Evolutionary conservation across 2,113 vertebrate species (phyloP).

Genomic region (Myrmecobius fasciatus): DNA sequence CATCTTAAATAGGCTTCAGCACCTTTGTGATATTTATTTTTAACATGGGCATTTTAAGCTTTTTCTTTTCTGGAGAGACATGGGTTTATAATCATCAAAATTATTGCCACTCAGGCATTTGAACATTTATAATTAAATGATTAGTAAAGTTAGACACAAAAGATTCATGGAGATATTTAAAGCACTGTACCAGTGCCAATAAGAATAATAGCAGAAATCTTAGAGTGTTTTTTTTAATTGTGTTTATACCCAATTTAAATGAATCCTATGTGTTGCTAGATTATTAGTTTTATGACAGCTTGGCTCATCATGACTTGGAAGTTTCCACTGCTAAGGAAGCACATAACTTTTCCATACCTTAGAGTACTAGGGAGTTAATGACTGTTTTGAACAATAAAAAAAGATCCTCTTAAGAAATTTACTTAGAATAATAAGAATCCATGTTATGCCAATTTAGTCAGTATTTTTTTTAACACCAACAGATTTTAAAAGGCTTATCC

Average conservation of each 20-base stretch:
- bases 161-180: constrained; percentile 51
- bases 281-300: constrained; percentile 8
- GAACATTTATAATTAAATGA: constrained; percentile 50
- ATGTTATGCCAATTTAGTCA: background rate
- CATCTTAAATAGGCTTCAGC: constrained; percentile 1
- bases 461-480: background rate
- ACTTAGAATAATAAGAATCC: constrained; percentile 15
- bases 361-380: background rate
- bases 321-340: background rate
- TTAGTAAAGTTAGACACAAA: constrained; percentile 61
- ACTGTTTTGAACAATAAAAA: constrained; percentile 13
- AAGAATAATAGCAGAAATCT: constrained; percentile 53
- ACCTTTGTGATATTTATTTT: constrained; percentile 9
- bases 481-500: constrained; percentile 17
- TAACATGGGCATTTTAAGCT: constrained; percentile 34
- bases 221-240: constrained; percentile 25
- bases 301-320: background rate
- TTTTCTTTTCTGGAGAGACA: constrained; percentile 33
- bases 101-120: constrained; percentile 48
- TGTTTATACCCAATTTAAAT: constrained; percentile 61
- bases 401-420: constrained; percentile 21
- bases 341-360: background rate
- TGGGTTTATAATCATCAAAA: constrained; percentile 60
- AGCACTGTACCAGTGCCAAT: background rate
- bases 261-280: background rate